phyloP scores from a whole-genome alignment of 2,797 vertebrate species.

The Danio aesculapii region DNA sequence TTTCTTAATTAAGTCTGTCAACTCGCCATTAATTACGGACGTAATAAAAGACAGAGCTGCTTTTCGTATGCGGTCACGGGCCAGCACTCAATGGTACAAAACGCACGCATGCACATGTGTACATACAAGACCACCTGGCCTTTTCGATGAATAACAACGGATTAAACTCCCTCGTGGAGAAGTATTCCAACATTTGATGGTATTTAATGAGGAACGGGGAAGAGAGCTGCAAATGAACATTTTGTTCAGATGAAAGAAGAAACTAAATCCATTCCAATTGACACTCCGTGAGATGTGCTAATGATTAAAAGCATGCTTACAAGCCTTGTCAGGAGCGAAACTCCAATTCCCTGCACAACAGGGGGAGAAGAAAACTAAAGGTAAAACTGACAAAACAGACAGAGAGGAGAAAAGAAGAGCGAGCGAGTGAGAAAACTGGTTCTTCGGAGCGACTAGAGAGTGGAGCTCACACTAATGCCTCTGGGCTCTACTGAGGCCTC shows the following conservation, averaged over 20 bases:
- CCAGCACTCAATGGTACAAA: slow-evolving; percentile 48
- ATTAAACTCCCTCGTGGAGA: slow-evolving; percentile 41
- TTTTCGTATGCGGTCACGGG: slow-evolving; percentile 53
- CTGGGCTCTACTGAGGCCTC: slow-evolving; percentile 56
- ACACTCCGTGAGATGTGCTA: slow-evolving; percentile 46
- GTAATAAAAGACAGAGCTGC: slow-evolving; percentile 61
- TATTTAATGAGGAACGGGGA: slow-evolving; percentile 33
- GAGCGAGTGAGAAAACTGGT: slow-evolving; percentile 30
- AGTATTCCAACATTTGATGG: slow-evolving; percentile 42
- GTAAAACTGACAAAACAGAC: slow-evolving; percentile 37
- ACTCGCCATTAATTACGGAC: slow-evolving; percentile 66
- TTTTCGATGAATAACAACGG: slow-evolving; percentile 43
- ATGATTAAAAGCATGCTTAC: slow-evolving; percentile 55
- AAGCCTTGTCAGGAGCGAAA: slow-evolving; percentile 36
- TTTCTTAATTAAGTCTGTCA: slow-evolving; percentile 68
- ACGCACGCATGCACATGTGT: slow-evolving; percentile 37
- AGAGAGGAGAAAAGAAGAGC: slow-evolving; percentile 33
- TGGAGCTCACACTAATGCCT: slow-evolving; percentile 45
- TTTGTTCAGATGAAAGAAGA: slow-evolving; percentile 30
- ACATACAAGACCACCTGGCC: slow-evolving; percentile 42
- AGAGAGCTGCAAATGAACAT: slow-evolving; percentile 16
- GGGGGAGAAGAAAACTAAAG: slow-evolving; percentile 16
- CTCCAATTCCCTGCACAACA: slow-evolving; percentile 32
- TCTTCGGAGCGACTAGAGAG: slow-evolving; percentile 38
- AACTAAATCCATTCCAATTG: slow-evolving; percentile 29